These are phyloP conservation scores for Leucoraja erinaceus DNA, from an alignment of 2,113 vertebrate species.

Conservation along the genomic window DNA sequence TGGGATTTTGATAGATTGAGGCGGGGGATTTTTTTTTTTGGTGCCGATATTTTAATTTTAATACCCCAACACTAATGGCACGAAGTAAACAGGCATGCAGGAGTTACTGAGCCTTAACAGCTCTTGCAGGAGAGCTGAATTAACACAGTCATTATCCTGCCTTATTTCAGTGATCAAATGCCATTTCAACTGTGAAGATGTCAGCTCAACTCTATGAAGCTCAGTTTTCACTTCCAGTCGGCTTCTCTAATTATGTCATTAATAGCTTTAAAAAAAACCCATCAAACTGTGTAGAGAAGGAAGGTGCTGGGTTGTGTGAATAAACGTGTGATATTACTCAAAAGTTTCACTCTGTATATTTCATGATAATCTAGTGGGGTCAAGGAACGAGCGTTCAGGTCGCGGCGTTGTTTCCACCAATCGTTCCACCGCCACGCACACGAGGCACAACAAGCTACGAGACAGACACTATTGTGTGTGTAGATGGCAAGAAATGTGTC, in stretches of 20 bases:
- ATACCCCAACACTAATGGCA: background rate
- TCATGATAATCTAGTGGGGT: background rate
- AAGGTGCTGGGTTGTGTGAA: background rate
- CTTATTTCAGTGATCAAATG: background rate
- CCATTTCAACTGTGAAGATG: slow-evolving; percentile 19
- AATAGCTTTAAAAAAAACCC: background rate
- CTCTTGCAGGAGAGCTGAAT: background rate
- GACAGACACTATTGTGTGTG: too few species aligned
- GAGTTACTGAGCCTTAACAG: background rate
- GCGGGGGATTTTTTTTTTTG: background rate
- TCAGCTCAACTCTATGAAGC: background rate
- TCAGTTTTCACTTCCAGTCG: background rate
- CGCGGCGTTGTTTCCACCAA: too few species aligned
- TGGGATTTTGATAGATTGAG: background rate
- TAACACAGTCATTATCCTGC: slow-evolving; percentile 20
- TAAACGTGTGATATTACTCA: background rate
- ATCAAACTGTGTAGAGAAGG: background rate
- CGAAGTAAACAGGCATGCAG: background rate
- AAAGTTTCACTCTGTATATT: background rate
- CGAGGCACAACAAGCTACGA: too few species aligned
- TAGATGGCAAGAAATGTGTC: too few species aligned
- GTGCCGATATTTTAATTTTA: background rate
- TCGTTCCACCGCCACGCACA: too few species aligned
- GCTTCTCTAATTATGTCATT: background rate
- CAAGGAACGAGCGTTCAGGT: too few species aligned